Percentiles rank a stretch among this genome's conserved stretches.
phyloP scores from a whole-genome alignment of 92 coral and sea anemone species.

The Epizoanthus rinbou region DNA sequence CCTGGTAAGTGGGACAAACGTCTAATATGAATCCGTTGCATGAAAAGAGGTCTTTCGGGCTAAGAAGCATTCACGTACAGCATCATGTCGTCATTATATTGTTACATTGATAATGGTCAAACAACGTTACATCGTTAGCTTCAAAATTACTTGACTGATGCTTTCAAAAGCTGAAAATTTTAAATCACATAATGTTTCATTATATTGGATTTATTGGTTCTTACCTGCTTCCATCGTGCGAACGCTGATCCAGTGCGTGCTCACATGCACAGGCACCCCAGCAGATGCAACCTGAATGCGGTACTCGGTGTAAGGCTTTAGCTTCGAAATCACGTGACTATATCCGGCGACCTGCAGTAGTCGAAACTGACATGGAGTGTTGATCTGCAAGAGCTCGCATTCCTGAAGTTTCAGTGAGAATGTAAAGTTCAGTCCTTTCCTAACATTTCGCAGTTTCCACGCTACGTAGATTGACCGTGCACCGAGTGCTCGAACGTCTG shows the following conservation, averaged over 20 bases:
- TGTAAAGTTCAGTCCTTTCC: constrained; percentile 52
- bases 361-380: constrained; percentile 50
- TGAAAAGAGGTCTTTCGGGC: no score
- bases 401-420: constrained; percentile 40
- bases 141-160: not conserved
- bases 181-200: not conserved
- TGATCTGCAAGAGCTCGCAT: constrained; percentile 49
- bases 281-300: constrained; percentile 43
- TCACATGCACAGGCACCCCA: constrained; percentile 27
- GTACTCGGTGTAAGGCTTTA: constrained; percentile 55
- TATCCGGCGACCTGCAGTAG: constrained; percentile 32
- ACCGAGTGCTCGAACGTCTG: constrained; percentile 14
- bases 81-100: no score
- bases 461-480: constrained; percentile 39
- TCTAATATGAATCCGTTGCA: no score
- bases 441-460: constrained; percentile 52
- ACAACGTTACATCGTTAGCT: no score
- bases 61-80: no score
- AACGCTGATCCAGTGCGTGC: constrained; percentile 48
- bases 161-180: not conserved
- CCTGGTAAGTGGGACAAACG: no score
- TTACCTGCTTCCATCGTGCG: constrained; percentile 61
- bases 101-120: no score
- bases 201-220: not conserved
- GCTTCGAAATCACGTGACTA: constrained; percentile 48